These are phyloP conservation scores for Nomada flava DNA, from an alignment of 2,888 invertebrate species.

Conservation along the genomic window DNA sequence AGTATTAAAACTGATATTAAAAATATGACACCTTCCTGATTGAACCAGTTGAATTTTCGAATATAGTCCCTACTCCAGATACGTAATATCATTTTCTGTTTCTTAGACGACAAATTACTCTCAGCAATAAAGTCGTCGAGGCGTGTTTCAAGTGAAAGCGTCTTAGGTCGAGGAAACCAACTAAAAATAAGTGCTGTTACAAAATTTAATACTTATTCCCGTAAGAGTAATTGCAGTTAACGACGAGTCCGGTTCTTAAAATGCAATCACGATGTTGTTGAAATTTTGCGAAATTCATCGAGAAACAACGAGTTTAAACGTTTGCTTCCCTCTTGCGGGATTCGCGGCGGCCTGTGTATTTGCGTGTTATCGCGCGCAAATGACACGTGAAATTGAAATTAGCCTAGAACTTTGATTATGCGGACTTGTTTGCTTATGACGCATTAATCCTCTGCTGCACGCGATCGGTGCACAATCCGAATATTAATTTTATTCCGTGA, in stretches of 20 bases:
- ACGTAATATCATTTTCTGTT: background rate
- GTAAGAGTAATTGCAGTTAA: background rate
- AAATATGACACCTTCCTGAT: no score
- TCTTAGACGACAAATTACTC: background rate
- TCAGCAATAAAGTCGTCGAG: background rate
- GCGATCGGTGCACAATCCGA: conserved; percentile 26
- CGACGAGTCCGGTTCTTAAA: conserved; percentile 3
- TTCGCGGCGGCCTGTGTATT: conserved; percentile 10
- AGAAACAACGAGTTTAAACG: conserved; percentile 11
- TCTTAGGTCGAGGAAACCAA: no score
- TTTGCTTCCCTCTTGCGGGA: conserved; percentile 26
- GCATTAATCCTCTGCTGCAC: conserved; percentile 34
- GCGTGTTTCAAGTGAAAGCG: background rate
- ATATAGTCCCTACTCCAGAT: background rate
- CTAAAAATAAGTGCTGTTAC: background rate
- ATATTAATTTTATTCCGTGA: conserved; percentile 22
- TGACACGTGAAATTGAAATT: conserved; percentile 53
- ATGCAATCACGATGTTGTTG: background rate
- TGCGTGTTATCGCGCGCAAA: conserved; percentile 40
- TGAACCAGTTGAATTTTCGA: background rate
- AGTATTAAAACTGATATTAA: no score
- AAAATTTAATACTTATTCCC: background rate
- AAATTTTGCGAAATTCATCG: background rate
- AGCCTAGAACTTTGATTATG: conserved; percentile 42
- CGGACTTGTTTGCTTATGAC: conserved; percentile 30